Evolutionary conservation across 35 echinoderm and acorn worm genomes (phyloP), one percentile per base, ranked within the genome.

Genomic region (Eucidaris tribuloides): DNA sequence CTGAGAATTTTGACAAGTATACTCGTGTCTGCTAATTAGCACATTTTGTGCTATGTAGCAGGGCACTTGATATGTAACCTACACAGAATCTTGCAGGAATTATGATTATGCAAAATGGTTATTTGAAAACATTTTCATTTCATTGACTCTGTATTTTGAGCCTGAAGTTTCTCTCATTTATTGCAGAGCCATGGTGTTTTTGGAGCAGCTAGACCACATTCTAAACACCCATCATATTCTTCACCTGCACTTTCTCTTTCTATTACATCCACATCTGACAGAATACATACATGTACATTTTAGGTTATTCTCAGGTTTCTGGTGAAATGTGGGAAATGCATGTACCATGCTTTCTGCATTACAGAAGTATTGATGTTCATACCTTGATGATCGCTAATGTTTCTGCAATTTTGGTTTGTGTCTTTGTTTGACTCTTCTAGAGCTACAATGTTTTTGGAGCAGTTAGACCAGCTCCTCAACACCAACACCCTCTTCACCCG

Each of bases 401-500:
- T n/a, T n/a, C n/a, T n/a, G n/a, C 49, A 59, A 52, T 14, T 42
- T 27, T 42, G 19, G 32, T 15, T n/a, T 42, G 4, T 18, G 18
- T 60, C 34, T 11, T 70, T 48, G 34, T 58, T 82, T 17, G 61
- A 4, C 31, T 14, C 42, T 23, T 66, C 25, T 72, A 93, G 91
- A 45, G 86, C 85, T 42, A 37, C 76, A 22, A 44, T 77, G 28
- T 93, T 93, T 25, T 59, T 93, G 18, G 76, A 88, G 27, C 72
- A 83, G 20, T 46, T 93, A 5, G 44, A 87, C 60, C 81, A 65
- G 18, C 85, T 88, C 5, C 70, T 93, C 0, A 44, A 70, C 23
- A 77, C 82, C 19, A 93, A 93, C 42, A 85, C 84, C 13, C 54
- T 94, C 23, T 94, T 90, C 65, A 81, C 76, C 34, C 42, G 82